phyloP scores from a whole-genome alignment of 2,888 invertebrate genomes.

The Xestia ashworthii region DNA sequence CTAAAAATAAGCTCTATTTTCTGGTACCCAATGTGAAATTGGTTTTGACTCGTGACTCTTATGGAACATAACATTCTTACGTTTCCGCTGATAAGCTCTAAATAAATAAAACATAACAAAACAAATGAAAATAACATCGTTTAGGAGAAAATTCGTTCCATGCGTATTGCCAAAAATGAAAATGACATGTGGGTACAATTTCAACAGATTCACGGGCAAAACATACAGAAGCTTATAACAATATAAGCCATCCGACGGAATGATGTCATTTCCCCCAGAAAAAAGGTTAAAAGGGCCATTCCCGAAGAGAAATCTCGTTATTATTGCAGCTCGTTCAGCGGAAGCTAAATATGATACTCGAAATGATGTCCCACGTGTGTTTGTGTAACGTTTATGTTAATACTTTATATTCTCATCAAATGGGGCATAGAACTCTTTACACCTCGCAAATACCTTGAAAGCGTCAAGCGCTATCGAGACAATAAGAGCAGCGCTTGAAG shows the following conservation, averaged over 20 bases:
- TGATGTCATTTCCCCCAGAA: slow-evolving; percentile 76
- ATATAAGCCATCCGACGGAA: slow-evolving; percentile 76
- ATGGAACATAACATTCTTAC: slow-evolving; percentile 12
- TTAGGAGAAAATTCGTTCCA: slow-evolving; percentile 58
- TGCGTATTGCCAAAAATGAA: slow-evolving; percentile 66
- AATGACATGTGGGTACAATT: slow-evolving; percentile 68
- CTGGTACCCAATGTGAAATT: not conserved
- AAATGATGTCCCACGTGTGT: slow-evolving; percentile 70
- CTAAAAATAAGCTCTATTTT: not conserved
- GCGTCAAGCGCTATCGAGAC: slow-evolving; percentile 38
- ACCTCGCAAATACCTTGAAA: slow-evolving; percentile 28
- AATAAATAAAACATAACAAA: slow-evolving; percentile 53
- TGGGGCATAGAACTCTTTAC: slow-evolving; percentile 46
- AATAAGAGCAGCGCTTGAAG: slow-evolving; percentile 33
- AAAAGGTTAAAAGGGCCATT: slow-evolving; percentile 79
- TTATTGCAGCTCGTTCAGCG: slow-evolving; percentile 74
- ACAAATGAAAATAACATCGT: slow-evolving; percentile 60
- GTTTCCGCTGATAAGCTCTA: slow-evolving; percentile 39
- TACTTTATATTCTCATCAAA: slow-evolving; percentile 62
- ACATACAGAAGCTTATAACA: slow-evolving; percentile 74
- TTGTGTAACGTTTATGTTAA: slow-evolving; percentile 67
- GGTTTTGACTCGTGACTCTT: not conserved
- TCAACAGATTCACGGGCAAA: slow-evolving; percentile 72
- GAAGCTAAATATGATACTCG: slow-evolving; percentile 72
- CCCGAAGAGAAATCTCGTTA: slow-evolving; percentile 75